These are phyloP conservation scores for Pteria penguin DNA, from an alignment of 2,888 invertebrate genomes.

Conservation along the genomic window DNA sequence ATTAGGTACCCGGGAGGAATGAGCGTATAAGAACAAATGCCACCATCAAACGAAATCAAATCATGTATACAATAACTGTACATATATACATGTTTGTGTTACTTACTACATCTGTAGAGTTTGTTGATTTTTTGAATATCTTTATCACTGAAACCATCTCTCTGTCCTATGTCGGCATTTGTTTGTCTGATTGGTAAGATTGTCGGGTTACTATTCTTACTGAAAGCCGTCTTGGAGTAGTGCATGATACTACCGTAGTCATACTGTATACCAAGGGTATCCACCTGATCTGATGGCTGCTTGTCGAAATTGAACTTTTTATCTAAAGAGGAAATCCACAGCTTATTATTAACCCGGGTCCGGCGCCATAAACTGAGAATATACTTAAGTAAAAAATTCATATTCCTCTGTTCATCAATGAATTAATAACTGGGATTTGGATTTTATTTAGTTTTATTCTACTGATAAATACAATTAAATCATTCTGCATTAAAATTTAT, in stretches of 20 bases:
- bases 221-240: conserved; percentile 65
- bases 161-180: conserved; percentile 56
- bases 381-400: too few species aligned
- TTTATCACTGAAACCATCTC: conserved; percentile 55
- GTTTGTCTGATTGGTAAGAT: conserved; percentile 56
- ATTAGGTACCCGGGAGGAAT: too few species aligned
- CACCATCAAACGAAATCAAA: too few species aligned
- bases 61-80: neutral
- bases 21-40: neutral
- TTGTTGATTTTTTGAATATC: conserved; percentile 56
- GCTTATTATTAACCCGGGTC: too few species aligned
- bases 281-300: conserved; percentile 46
- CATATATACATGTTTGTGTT: neutral
- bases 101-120: conserved; percentile 59
- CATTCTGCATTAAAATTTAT: too few species aligned
- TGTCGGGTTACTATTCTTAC: conserved; percentile 62
- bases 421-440: too few species aligned
- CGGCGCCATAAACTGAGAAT: too few species aligned
- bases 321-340: too few species aligned
- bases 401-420: too few species aligned
- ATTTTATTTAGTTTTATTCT: too few species aligned
- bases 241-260: conserved; percentile 68
- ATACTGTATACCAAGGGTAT: conserved; percentile 62
- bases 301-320: conserved; percentile 63
- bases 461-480: too few species aligned